Evolutionary conservation across 2,797 vertebrate species (phyloP).

Genomic region (Thunnus albacares): DNA sequence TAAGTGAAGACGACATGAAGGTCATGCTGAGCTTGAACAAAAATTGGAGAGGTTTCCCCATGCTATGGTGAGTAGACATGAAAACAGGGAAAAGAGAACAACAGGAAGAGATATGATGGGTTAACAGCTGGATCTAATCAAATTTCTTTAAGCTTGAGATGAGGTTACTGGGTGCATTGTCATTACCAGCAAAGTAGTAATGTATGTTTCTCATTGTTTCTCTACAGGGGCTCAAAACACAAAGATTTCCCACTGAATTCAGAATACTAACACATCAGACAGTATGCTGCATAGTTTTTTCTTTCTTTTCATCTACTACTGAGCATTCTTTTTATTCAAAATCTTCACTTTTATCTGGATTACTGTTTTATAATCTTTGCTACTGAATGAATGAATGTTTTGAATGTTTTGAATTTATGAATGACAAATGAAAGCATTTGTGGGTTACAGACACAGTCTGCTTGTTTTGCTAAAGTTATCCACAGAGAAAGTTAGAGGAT

Average conservation of each 20-base stretch:
- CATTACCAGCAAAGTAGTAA: background rate
- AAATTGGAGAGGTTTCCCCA: conserved; percentile 82
- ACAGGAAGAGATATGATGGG: fast-evolving
- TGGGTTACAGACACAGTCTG: background rate
- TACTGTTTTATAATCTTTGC: background rate
- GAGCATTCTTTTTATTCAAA: background rate
- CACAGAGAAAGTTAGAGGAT: background rate
- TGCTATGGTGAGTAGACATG: conserved; percentile 76
- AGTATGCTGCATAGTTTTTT: background rate
- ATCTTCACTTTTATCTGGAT: background rate
- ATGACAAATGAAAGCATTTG: too few relatives aligned
- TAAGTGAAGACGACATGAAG: conserved; percentile 88
- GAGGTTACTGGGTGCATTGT: background rate
- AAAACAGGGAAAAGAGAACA: background rate
- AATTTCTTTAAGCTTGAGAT: background rate
- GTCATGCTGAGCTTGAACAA: conserved; percentile 84
- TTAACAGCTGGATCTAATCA: background rate
- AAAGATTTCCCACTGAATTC: conserved; percentile 80
- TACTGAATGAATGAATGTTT: background rate
- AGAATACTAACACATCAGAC: conserved; percentile 69
- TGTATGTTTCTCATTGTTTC: conserved; percentile 11
- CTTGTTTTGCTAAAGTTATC: background rate
- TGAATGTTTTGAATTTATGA: too few relatives aligned
- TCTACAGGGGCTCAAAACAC: conserved; percentile 76
- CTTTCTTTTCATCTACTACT: background rate